Evolutionary conservation across 2,888 invertebrate species (phyloP), one percentile per base, ranked within the genome.

Genomic region (Synergus gifuensis): DNA sequence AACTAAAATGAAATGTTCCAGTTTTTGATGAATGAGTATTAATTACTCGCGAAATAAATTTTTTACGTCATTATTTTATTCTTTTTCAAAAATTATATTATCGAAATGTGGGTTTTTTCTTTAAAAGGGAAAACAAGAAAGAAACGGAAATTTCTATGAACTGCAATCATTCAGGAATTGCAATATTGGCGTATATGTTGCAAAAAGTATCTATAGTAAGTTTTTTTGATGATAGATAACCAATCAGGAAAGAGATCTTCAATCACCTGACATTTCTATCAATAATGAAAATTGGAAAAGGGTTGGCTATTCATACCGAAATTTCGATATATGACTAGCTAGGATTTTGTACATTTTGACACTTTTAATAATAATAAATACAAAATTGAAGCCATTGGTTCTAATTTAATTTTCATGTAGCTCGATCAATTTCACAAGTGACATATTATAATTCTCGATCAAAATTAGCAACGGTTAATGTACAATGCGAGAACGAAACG

Each of bases 381-480:
- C 16, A 49, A 2, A 49, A 69, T 18, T 54, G 49, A 73, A 36
- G 14, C 46, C 54, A 49, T 36, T 73, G 73, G 36, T 54, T 54
- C 54, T 54, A 73, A 73, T 73, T 73, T 54, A 49, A 73, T 73
- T 73, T 54, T 12, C 73, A 18, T 54, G 14, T 54, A 49, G 36
- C 36, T 73, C 54, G 73, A 73, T 73, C 73, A 54, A 73, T 73
- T 73, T 73, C 73, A 73, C 73, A n/a, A 54, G 73, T 54, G 73
- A 73, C 73, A 73, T 66, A 66, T 73, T 73, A 73, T 73, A 73
- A 73, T 73, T 73, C 54, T 36, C 54, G 11, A 73, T 36, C 49
- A n/a, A 54, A 73, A 73, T 54, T 73, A 28, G 73, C 49, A 49
- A 73, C 54, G 73, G 49, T 49, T n/a, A 73, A 54, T 54, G n/a